Evolutionary conservation across 2,888 invertebrate species (phyloP), one percentile per base, ranked within the genome.

Genomic region (Drosophila kuntzei): DNA sequence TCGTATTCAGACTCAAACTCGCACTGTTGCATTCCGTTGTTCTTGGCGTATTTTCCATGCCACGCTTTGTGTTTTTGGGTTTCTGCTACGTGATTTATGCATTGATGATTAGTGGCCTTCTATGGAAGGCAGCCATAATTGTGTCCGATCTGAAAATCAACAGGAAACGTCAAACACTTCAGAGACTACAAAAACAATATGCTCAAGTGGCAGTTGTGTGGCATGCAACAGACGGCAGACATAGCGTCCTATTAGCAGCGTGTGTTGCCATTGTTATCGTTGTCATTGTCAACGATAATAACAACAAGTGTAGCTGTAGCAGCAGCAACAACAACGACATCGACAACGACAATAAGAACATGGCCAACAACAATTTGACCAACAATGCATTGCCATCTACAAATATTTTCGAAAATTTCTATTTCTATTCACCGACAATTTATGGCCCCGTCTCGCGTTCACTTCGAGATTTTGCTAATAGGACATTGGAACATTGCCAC

Each of bases 111-210:
- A 72, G 66, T 66, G 51, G 34, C 46, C 46, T 47, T 41, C 62
- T 57, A 29, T 18, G 34, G 58, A 18, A 27, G 37, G 61, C 51
- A 22, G 50, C 8, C 59, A 63, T 78, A 75, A 77, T 64, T 77
- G 67, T 63, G 49, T 44, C 8, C 46, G 47, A 44, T 71, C 47
- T 46, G 53, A 54, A 68, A 71, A 78, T 78, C 78, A 76, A 73
- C 71, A 70, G 86, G 82, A 85, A 73, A 79, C 74, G 72, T 74
- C 82, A 85, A 81, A 81, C 85, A 81, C 74, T 81, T 71, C 54
- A 60, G 51, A 66, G 27, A 14, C 46, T 32, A 54, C 71, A 68
- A 69, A 80, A 83, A 79, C 83, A 79, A 81, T 77, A 62, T 61
- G 64, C 66, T 64, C 63, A 71, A 68, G 71, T 79, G 57, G 49